A percentile compares a stretch with the other conserved stretches of the same genome.
Conservation (phyloP, 1,140 invertebrate species). For the Anastatus disparis region DNA sequence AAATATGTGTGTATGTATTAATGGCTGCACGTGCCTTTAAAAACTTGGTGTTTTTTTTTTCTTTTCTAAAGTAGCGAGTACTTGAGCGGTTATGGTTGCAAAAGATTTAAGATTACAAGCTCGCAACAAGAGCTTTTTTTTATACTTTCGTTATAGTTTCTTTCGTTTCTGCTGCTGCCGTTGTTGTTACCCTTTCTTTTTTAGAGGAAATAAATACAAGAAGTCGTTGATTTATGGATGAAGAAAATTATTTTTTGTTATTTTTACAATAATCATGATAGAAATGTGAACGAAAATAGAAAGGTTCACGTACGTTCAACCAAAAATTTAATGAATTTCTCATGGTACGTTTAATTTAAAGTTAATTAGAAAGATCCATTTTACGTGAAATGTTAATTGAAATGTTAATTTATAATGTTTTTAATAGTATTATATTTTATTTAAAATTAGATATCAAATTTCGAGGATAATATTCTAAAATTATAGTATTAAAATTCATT, state of each 20-base stretch:
- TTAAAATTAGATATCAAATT: too few relatives aligned
- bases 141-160: not conserved
- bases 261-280: not conserved
- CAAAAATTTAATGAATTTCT: too few relatives aligned
- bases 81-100: not conserved
- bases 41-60: too few relatives aligned
- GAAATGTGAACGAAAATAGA: not conserved
- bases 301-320: too few relatives aligned
- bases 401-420: too few relatives aligned
- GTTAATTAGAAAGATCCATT: too few relatives aligned
- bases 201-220: not conserved
- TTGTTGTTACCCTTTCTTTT: not conserved
- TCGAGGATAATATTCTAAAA: too few relatives aligned
- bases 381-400: too few relatives aligned
- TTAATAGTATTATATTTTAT: too few relatives aligned
- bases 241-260: not conserved
- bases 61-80: too few relatives aligned
- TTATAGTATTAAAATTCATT: too few relatives aligned
- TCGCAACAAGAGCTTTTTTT: constrained; percentile 6
- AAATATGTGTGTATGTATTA: not conserved
- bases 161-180: not conserved
- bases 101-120: constrained; percentile 4
- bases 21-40: not conserved
- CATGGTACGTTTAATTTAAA: too few relatives aligned
- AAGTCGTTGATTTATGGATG: not conserved